Percentiles rank a stretch among this genome's conserved stretches.
phyloP scores from a whole-genome alignment of 2,113 vertebrate species.

The Hoplias malabaricus region DNA sequence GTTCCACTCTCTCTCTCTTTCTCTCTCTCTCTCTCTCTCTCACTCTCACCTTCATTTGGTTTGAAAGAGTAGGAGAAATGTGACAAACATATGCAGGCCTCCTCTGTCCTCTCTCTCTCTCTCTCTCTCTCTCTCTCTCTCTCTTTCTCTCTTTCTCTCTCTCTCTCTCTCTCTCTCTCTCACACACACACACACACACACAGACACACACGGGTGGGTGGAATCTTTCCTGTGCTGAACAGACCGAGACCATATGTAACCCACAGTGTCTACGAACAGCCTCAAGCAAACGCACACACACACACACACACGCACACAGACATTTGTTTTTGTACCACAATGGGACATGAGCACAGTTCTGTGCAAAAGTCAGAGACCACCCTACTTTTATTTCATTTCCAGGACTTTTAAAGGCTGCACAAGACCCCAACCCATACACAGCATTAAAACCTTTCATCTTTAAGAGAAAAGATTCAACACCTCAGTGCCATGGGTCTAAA shows the following conservation, averaged over 20 bases:
- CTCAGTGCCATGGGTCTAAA: too few relatives aligned
- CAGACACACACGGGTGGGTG: conserved; percentile 32
- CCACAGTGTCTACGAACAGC: conserved; percentile 36
- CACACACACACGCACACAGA: not conserved
- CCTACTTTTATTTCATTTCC: too few relatives aligned
- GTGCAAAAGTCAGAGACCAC: too few relatives aligned
- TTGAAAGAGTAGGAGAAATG: conserved; percentile 36
- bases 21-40: not conserved
- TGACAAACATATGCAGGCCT: conserved; percentile 31
- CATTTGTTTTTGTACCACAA: too few relatives aligned
- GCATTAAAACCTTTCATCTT: too few relatives aligned
- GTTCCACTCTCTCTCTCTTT: not conserved
- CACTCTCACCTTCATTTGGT: not conserved
- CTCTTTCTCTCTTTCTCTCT: not conserved
- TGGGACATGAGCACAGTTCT: too few relatives aligned
- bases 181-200: conserved; percentile 58
- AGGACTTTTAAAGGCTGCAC: too few relatives aligned
- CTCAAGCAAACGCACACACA: not conserved
- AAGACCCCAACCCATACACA: too few relatives aligned
- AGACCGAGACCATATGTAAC: conserved; percentile 44
- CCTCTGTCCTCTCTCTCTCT: not conserved
- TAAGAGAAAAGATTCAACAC: too few relatives aligned
- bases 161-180: conserved; percentile 24
- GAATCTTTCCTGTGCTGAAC: conserved; percentile 12
- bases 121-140: conserved; percentile 28